Conservation (phyloP, 2,888 invertebrate species). For the Melanargia galathea region DNA sequence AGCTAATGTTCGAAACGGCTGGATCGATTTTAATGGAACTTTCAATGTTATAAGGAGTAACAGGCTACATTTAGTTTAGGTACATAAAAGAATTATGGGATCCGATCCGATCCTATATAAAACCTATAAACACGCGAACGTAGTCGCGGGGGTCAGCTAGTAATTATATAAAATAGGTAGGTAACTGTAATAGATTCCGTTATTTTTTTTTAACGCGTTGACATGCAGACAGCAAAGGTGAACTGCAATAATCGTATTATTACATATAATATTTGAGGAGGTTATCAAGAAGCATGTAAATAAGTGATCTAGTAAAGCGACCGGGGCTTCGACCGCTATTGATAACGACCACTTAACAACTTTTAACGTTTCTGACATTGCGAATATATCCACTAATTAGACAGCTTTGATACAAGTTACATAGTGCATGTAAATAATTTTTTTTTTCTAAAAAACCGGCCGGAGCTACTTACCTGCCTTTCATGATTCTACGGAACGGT, state of each 20-base stretch:
- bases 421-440: conserved; percentile 23
- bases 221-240: conserved; percentile 46
- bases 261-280: conserved; percentile 59
- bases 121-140: too few species aligned
- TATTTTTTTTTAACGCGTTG: conserved; percentile 3
- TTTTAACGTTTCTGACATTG: conserved; percentile 46
- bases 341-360: conserved; percentile 64
- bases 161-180: not conserved
- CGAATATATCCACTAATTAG: conserved; percentile 47
- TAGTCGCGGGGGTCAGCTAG: too few species aligned
- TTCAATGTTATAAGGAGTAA: too few species aligned
- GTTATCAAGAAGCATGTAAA: conserved; percentile 69
- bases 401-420: conserved; percentile 44
- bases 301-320: conserved; percentile 66
- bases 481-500: too few species aligned
- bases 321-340: conserved; percentile 71
- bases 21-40: too few species aligned
- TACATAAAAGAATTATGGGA: too few species aligned
- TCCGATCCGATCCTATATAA: too few species aligned
- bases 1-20: too few species aligned
- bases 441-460: too few species aligned
- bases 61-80: too few species aligned
- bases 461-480: too few species aligned
- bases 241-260: conserved; percentile 43
- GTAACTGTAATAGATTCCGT: not conserved